These are phyloP conservation scores for Hybos culiciformis DNA, from an alignment of 2,888 invertebrate species.

Conservation along the genomic window DNA sequence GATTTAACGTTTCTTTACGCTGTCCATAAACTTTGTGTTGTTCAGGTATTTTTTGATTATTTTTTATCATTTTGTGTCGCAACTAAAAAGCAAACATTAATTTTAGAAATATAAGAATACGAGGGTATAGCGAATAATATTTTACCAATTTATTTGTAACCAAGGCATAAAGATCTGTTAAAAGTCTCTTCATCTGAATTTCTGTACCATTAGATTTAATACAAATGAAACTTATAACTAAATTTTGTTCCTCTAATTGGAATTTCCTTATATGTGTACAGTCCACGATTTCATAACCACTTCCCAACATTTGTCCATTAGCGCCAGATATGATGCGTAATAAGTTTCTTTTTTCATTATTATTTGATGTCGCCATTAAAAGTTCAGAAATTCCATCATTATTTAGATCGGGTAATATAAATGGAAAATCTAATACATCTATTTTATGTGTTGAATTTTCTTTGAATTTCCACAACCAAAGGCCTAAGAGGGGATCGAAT, in stretches of 20 bases:
- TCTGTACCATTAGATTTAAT: conserved; percentile 45
- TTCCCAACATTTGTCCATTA: conserved; percentile 51
- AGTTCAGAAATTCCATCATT: conserved; percentile 57
- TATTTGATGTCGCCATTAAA: conserved; percentile 42
- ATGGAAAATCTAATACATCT: conserved; percentile 51
- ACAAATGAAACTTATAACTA: conserved; percentile 42
- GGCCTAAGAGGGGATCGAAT: conserved; percentile 46
- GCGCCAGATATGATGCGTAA: conserved; percentile 55
- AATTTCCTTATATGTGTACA: conserved; percentile 46
- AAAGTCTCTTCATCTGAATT: conserved; percentile 36
- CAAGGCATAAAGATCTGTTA: conserved; percentile 35
- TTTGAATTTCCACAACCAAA: conserved; percentile 39
- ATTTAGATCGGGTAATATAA: conserved; percentile 57
- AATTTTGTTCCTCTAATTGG: conserved; percentile 38
- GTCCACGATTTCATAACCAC: conserved; percentile 44
- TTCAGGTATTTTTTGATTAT: conserved; percentile 32
- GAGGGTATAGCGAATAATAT: conserved; percentile 26
- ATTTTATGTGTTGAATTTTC: conserved; percentile 35
- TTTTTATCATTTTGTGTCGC: no score
- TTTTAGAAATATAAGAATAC: no score
- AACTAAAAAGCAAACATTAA: no score
- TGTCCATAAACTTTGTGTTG: conserved; percentile 42
- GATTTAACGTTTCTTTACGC: conserved; percentile 42
- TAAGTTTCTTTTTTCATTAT: conserved; percentile 37
- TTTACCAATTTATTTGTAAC: conserved; percentile 30